Base-by-base conservation (phyloP, 53 echinoderm and acorn worm species). In the Paracentrotus lividus region DNA sequence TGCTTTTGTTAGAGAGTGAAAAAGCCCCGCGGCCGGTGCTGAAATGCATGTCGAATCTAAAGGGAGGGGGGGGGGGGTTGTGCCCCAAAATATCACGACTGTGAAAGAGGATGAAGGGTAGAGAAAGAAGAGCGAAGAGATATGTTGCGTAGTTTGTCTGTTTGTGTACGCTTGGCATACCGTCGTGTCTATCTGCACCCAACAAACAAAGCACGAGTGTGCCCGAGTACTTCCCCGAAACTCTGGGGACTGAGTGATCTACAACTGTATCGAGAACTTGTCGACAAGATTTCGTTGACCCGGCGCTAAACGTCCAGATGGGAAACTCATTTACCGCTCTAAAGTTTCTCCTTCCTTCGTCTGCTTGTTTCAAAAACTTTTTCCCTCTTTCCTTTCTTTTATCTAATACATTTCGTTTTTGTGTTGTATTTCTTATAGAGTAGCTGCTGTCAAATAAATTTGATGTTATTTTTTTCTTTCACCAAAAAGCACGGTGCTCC, bases 221-320 rank as follows among this genome's bases (percentile, higher is more conserved):
- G 92, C 78, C 90, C 67, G 67, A 44, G 44, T 36, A 45, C 57
- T 78, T 57, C 77, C 92, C 92, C 81, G 81, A 55, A 78, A 78
- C 92, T 92, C 92, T 77, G 60, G 92, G 92, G 92, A 92, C 92
- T 77, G 43, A 92, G 92, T 92, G 92, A 92, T 92, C 92, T 92
- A 92, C 81, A 92, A 92, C 92, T 56, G 78, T 92, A 78, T 92
- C 92, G 24, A 56, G 81, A 78, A 57, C 92, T 92, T 92, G 92
- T 92, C 92, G 92, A 92, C 92, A 92, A 78, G 92, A 92, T 92
- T 92, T 92, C 92, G 92, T 78, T 78, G 78, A 78, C 21, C 92
- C 92, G 92, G 81, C 81, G 92, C 92, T 92, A 92, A 92, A 78
- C 59, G 81, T 49, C 57, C 92, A 92, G 81, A 92, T 92, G 91